These are phyloP conservation scores for Empidonax traillii DNA, from an alignment of 2,113 vertebrate genomes.

Conservation along the genomic window DNA sequence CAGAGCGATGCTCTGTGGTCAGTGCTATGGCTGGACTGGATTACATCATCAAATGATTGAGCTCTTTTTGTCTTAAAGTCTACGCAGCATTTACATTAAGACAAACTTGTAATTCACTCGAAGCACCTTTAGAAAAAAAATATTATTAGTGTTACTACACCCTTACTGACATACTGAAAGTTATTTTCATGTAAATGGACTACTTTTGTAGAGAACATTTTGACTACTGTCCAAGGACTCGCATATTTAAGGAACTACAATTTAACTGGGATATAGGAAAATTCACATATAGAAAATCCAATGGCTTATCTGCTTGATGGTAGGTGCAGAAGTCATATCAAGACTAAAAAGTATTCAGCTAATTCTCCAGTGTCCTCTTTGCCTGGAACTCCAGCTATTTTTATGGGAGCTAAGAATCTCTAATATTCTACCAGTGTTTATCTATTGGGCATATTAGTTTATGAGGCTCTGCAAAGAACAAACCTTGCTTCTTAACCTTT, in stretches of 20 bases:
- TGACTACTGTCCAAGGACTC: neutral
- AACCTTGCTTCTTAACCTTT: conserved; percentile 17
- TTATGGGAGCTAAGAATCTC: neutral
- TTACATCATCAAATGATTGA: neutral
- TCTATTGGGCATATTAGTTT: conserved; percentile 34
- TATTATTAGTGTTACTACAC: neutral
- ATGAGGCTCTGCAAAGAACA: neutral
- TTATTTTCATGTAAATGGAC: conserved; percentile 27
- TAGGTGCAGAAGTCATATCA: neutral
- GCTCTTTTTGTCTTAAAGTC: neutral
- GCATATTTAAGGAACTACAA: neutral
- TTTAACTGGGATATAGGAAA: neutral
- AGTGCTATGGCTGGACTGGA: neutral
- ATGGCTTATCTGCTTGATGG: neutral
- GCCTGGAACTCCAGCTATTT: neutral
- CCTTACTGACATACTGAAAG: neutral
- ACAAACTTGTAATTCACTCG: neutral
- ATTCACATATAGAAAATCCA: neutral
- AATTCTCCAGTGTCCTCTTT: conserved; percentile 6
- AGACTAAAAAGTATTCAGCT: neutral
- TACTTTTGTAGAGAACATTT: neutral
- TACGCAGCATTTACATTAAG: neutral
- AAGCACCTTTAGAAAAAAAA: conserved; percentile 20
- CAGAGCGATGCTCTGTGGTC: neutral
- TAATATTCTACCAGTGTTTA: conserved; percentile 5